Evolutionary conservation across 2,113 vertebrate genomes (phyloP).

Genomic region (Malurus melanocephalus): DNA sequence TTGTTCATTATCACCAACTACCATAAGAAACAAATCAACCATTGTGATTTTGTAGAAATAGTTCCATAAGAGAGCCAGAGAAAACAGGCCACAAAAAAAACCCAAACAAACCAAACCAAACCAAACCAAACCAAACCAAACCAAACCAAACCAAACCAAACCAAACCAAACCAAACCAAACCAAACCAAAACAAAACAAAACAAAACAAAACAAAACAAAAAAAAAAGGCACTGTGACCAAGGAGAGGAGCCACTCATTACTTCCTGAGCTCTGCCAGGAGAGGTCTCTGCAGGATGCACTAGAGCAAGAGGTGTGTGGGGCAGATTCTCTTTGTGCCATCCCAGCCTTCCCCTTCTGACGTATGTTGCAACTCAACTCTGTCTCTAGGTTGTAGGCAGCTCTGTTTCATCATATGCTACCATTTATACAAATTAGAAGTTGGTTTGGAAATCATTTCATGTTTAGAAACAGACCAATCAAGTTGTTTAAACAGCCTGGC

Average conservation of each 20-base stretch:
- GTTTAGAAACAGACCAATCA: not conserved
- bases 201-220: too few relatives aligned
- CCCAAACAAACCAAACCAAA: too few relatives aligned
- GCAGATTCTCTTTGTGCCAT: not conserved
- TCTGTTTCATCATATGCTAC: not conserved
- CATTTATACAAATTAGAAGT: not conserved
- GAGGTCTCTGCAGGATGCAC: constrained; percentile 60
- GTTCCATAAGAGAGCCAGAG: not conserved
- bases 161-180: too few relatives aligned
- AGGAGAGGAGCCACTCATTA: not conserved
- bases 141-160: too few relatives aligned
- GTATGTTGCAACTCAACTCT: not conserved
- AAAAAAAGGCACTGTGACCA: accelerated
- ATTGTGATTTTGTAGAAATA: not conserved
- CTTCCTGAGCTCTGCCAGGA: constrained; percentile 43
- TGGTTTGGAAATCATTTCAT: not conserved
- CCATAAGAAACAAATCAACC: not conserved
- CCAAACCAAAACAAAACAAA: too few relatives aligned
- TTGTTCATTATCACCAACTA: not conserved
- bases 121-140: too few relatives aligned
- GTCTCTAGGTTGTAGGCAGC: not conserved
- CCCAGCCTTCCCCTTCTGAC: not conserved
- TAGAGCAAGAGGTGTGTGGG: not conserved
- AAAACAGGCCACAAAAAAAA: not conserved
- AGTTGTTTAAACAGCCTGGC: not conserved